phyloP scores from a whole-genome alignment of 2,888 invertebrate species.

The Thalpophila matura region DNA sequence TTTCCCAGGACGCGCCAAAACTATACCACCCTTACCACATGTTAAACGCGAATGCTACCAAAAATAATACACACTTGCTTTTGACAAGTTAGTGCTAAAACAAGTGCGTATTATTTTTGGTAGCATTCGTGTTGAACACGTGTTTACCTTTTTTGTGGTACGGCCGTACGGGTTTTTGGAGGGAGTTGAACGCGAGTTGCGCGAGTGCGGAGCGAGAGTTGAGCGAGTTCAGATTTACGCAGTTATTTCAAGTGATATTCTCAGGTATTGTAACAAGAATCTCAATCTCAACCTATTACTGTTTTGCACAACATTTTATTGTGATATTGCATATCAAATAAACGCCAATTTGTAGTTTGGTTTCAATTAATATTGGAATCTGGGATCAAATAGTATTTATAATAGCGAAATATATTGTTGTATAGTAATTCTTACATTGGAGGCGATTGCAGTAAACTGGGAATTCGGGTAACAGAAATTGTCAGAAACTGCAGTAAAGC shows the following conservation, averaged over 20 bases:
- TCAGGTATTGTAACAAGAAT: constrained; percentile 22
- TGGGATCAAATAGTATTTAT: constrained; percentile 2
- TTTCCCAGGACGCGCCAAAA: constrained; percentile 7
- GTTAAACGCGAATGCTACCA: too few species aligned
- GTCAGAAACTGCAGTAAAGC: background rate
- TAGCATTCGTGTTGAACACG: too few species aligned
- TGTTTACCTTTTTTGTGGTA: too few species aligned
- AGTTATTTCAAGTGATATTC: constrained; percentile 28
- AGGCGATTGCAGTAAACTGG: constrained; percentile 14
- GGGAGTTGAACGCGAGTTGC: too few species aligned
- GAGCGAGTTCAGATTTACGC: too few species aligned
- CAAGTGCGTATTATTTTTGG: too few species aligned
- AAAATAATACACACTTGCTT: too few species aligned
- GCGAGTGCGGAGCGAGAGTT: too few species aligned
- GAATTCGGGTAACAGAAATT: background rate
- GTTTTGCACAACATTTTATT: background rate
- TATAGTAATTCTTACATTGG: constrained; percentile 12
- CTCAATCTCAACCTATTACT: constrained; percentile 16
- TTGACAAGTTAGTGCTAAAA: too few species aligned
- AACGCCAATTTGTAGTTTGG: constrained; percentile 17
- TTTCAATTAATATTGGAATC: constrained; percentile 25
- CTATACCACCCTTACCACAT: constrained; percentile 8
- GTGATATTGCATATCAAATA: constrained; percentile 18
- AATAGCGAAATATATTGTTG: constrained; percentile 22
- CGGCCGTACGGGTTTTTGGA: too few species aligned